A percentile compares a stretch with the other conserved stretches of the same genome.
Conservation (phyloP, 2,888 invertebrate species). For the Abscondita cerata region DNA sequence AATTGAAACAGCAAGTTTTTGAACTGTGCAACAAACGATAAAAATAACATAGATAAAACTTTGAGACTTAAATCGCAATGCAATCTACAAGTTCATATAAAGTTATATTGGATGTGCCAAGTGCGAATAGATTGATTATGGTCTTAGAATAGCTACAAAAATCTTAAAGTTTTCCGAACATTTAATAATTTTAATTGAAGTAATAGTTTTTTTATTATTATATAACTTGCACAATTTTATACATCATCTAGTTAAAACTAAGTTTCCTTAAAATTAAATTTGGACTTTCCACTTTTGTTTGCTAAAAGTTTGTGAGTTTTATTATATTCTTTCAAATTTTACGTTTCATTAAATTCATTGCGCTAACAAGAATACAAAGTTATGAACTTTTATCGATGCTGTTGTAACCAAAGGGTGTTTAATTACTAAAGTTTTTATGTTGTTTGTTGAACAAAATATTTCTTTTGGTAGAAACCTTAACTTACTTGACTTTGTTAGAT, state of each 20-base stretch:
- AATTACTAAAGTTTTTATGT: neutral
- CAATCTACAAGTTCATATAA: constrained; percentile 24
- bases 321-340: no score
- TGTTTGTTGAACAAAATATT: neutral
- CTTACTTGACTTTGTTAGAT: no score
- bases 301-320: no score
- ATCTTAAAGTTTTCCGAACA: no score
- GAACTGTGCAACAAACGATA: neutral
- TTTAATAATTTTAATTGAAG: no score
- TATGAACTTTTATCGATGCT: neutral
- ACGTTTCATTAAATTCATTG: neutral
- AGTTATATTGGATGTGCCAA: constrained; percentile 30
- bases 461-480: no score
- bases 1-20: neutral
- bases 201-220: no score
- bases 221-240: no score
- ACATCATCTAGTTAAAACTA: neutral
- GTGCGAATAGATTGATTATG: constrained; percentile 24
- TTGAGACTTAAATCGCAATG: constrained; percentile 17
- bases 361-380: neutral
- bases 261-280: neutral
- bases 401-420: no score
- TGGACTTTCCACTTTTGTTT: neutral
- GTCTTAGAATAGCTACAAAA: constrained; percentile 3
- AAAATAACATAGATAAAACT: constrained; percentile 25